Evolutionary conservation across 2,888 invertebrate genomes (phyloP), one percentile per base, ranked within the genome.

Genomic region (Shargacucullia verbasci): DNA sequence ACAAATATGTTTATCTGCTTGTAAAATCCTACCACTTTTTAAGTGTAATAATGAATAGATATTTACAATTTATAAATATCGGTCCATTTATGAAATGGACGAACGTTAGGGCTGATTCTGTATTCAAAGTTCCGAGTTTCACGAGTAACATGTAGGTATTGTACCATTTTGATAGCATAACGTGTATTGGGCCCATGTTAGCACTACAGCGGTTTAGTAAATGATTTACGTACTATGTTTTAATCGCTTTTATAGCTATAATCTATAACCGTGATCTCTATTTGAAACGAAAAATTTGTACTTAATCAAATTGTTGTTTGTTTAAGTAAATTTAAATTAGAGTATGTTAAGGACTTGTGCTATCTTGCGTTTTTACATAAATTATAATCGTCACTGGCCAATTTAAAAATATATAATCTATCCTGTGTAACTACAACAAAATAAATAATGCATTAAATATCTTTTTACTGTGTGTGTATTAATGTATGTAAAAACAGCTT

Each of bases 401-500:
- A 83, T 82, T 77, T 84, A 70, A 79, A 74, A 75, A 73, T 72
- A 70, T 78, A 70, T 81, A 81, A 82, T 76, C 76, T 78, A 71
- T 63, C 70, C 57, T 79, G 70, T 82, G 49, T 78, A 75, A 69
- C 56, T 70, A 79, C 68, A n/a, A n/a, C 77, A 70, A 70, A 77
- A 70, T 69, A 74, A 65, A 61, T 71, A 70, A 70, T 65, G 70
- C 74, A 72, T 78, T 79, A 79, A 79, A 80, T 80, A 79, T 69
- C 72, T 75, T 78, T 76, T 83, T 80, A 84, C 74, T 81, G 78
- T 85, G 83, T 83, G 85, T 85, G 85, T 87, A 83, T 80, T 83
- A 79, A 73, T 79, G 73, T 81, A 78, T 87, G 84, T 86, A 87
- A 84, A 86, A 83, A 85, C 80, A 76, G 88, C 89, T 90, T 88